Conservation (phyloP, 2,888 invertebrate genomes). For the Desoria tigrina region DNA sequence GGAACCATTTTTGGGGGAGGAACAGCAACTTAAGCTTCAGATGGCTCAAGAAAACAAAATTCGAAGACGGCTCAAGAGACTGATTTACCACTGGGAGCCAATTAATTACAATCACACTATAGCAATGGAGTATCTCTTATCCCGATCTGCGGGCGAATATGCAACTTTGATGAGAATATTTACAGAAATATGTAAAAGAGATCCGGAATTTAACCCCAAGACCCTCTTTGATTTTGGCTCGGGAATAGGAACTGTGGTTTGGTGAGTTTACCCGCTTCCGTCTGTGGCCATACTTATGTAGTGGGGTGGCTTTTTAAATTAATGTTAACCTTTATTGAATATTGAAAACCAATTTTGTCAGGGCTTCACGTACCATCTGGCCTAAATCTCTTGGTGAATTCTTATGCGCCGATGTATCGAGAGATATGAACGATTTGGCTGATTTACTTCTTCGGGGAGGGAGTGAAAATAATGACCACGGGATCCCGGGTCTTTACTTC, state of each 20-base stretch:
- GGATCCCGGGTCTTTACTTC: slow-evolving; percentile 68
- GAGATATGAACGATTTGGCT: slow-evolving; percentile 79
- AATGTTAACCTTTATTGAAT: slow-evolving; percentile 16
- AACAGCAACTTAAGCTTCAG: slow-evolving; percentile 56
- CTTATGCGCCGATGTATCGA: slow-evolving; percentile 79
- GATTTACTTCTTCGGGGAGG: slow-evolving; percentile 70
- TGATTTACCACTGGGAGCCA: slow-evolving; percentile 73
- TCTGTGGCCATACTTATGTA: slow-evolving; percentile 14
- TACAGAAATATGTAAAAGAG: slow-evolving; percentile 68
- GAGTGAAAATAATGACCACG: slow-evolving; percentile 64
- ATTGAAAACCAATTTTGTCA: too few species aligned
- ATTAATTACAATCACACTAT: slow-evolving; percentile 69
- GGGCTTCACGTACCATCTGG: slow-evolving; percentile 77
- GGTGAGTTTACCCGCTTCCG: slow-evolving; percentile 66
- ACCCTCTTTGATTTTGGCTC: slow-evolving; percentile 89
- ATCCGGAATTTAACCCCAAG: slow-evolving; percentile 70
- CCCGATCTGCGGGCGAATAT: slow-evolving; percentile 74
- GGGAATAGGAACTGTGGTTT: slow-evolving; percentile 81
- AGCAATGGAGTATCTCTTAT: slow-evolving; percentile 70
- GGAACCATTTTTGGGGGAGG: slow-evolving; percentile 44
- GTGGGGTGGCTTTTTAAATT: slow-evolving; percentile 7
- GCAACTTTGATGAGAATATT: slow-evolving; percentile 70
- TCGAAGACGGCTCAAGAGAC: slow-evolving; percentile 63
- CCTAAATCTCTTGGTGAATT: slow-evolving; percentile 72
- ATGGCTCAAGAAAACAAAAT: slow-evolving; percentile 62